Percentiles rank a stretch among this genome's conserved stretches.
phyloP scores from a whole-genome alignment of 2,888 invertebrate genomes.

The Polydrusus tereticollis region DNA sequence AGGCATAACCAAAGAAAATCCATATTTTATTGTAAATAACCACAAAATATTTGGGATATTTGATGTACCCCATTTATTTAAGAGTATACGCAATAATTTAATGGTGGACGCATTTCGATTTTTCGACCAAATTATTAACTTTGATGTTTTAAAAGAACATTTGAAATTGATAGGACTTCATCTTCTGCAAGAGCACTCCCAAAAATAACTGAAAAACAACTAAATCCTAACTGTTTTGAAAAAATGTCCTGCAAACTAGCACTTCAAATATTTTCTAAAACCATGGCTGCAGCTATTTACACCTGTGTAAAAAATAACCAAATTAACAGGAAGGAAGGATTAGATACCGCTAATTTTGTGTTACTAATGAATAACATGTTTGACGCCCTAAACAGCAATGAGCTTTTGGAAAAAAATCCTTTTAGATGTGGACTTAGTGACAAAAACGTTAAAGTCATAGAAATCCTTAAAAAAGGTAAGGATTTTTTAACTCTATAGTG shows the following conservation, averaged over 20 bases:
- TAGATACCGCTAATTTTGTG: neutral
- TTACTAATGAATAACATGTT: neutral
- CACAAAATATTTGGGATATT: conserved; percentile 2
- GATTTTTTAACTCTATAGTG: neutral
- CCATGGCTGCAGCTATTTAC: neutral
- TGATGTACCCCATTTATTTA: conserved; percentile 12
- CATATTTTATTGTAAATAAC: neutral
- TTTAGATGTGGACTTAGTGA: neutral
- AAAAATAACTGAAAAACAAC: conserved; percentile 12
- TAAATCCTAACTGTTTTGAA: conserved; percentile 8
- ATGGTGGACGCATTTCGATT: neutral
- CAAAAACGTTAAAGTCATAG: neutral
- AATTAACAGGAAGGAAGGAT: neutral
- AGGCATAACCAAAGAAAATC: neutral
- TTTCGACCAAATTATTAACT: neutral
- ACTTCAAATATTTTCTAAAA: conserved; percentile 10
- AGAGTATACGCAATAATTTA: conserved; percentile 8
- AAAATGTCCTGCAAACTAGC: conserved; percentile 5
- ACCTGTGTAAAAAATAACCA: neutral
- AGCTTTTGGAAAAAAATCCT: neutral
- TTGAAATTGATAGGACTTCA: neutral
- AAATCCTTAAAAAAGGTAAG: conserved; percentile 15
- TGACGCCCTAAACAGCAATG: conserved; percentile 2
- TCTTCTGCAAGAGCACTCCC: neutral
- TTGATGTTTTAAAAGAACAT: conserved; percentile 1